These are phyloP conservation scores for Morone chrysops DNA, from an alignment of 2,113 vertebrate genomes.

Conservation along the genomic window DNA sequence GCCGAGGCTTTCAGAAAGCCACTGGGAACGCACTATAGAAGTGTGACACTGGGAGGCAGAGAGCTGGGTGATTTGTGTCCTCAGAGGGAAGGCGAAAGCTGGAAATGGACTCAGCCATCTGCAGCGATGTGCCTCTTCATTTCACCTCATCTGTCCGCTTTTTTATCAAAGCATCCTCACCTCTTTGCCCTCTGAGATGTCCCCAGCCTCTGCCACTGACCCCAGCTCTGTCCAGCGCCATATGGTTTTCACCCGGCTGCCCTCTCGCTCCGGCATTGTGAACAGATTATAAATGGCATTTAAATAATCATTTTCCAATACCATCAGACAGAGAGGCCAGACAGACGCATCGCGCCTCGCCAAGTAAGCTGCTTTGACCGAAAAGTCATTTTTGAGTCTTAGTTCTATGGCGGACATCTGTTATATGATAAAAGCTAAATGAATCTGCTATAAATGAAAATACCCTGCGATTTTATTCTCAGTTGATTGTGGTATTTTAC, in stretches of 20 bases:
- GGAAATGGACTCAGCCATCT: conserved; percentile 56
- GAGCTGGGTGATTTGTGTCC: conserved; percentile 71
- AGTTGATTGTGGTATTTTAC: neutral
- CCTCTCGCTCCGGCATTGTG: conserved; percentile 28
- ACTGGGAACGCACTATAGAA: conserved; percentile 39
- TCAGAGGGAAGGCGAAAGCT: conserved; percentile 33
- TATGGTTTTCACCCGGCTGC: conserved; percentile 39
- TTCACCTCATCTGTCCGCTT: conserved; percentile 8
- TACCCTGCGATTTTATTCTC: neutral
- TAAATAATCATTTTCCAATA: conserved; percentile 66
- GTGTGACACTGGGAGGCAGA: conserved; percentile 54
- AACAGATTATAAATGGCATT: conserved; percentile 60
- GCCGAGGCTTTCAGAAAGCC: conserved; percentile 56
- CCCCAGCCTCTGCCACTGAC: conserved; percentile 44
- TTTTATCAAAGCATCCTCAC: conserved; percentile 36
- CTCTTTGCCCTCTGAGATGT: conserved; percentile 49
- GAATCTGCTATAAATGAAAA: conserved; percentile 10
- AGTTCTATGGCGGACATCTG: conserved; percentile 57
- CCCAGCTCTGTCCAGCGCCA: conserved; percentile 17
- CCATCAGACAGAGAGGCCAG: conserved; percentile 30
- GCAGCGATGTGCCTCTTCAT: conserved; percentile 34
- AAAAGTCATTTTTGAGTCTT: conserved; percentile 53
- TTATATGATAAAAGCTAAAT: conserved; percentile 16
- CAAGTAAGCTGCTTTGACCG: conserved; percentile 52
- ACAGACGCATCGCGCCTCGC: conserved; percentile 11